Base-by-base conservation (phyloP, 64 coral and sea anemone species). In the Stichodactyla helianthus region DNA sequence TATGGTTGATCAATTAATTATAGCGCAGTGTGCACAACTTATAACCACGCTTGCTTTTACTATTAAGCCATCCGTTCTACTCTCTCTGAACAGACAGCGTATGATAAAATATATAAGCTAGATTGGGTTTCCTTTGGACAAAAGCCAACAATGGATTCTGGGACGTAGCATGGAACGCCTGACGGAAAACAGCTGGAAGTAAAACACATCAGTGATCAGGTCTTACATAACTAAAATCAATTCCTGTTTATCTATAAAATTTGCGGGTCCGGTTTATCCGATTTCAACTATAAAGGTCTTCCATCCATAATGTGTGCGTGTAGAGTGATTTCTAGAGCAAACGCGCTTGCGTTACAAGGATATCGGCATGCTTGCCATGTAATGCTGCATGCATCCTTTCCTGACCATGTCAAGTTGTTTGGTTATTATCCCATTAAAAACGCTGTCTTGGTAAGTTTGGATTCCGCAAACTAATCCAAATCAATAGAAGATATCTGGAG, bases 351-450 rank as follows among this genome's bases (percentile, higher is more conserved):
- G 54, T 68, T 89, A 22, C 84, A 83, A 55, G 88, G 93, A 52
- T 94, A 94, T 83, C 85, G 79, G 7, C 88, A 90, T 85, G 85
- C 84, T 87, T 89, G 85, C 54, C 93, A 94, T 77, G 88, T 90
- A 0, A 90, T 94, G 93, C 79, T 94, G 8, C 93, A 94, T 51
- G 74, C 78, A 0, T 60, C 88, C 27, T 62, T 79, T 22, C 74
- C 78, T 50, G 88, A 86, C 6, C 84, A 90, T 6, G 85, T 67
- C 25, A 94, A 90, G 68, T 70, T 94, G 15, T 94, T 94, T 64
- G 79, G 88, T 6, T 90, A 87, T 82, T 94, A 94, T 88, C 84
- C 79, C 4, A 25, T 76, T 6, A 89, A 86, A 31, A 77, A 90
- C 26, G 67, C 85, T 88, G 86, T 90, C 13, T 52, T 94, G 88